A percentile compares a stretch with the other conserved stretches of the same genome.
These are phyloP conservation scores for Garrulus glandarius DNA, from an alignment of 2,797 vertebrate genomes.

Conservation along the genomic window DNA sequence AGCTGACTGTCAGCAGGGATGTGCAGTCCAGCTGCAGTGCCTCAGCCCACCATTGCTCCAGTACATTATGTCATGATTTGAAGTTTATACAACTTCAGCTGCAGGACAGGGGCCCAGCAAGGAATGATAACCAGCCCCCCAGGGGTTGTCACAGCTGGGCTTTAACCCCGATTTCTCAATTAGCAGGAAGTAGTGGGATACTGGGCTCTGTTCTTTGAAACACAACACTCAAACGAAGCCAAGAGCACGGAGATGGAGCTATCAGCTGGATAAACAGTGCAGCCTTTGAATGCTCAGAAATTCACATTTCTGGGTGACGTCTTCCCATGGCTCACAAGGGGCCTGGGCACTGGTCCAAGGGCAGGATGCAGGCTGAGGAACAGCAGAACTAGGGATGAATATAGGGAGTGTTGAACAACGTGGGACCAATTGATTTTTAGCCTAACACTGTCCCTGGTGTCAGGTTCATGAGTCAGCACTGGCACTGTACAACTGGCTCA, in stretches of 20 bases:
- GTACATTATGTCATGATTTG: not conserved
- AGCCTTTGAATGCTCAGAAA: constrained; percentile 44
- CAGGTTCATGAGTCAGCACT: constrained; percentile 56
- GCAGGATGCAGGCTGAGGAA: not conserved
- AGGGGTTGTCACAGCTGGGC: not conserved
- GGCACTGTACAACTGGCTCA: not conserved
- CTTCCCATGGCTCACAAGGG: constrained; percentile 32
- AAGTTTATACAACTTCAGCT: constrained; percentile 53
- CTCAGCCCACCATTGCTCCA: not conserved
- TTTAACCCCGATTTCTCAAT: not conserved
- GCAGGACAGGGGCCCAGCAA: not conserved
- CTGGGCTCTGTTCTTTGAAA: not conserved
- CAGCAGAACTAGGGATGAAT: not conserved
- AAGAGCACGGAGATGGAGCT: not conserved
- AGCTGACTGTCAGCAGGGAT: not conserved
- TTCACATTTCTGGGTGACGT: constrained; percentile 43
- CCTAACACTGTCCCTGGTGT: not conserved
- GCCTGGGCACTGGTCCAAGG: not conserved
- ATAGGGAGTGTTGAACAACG: not conserved
- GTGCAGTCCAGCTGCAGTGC: not conserved
- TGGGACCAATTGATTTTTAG: not conserved
- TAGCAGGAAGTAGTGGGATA: not conserved
- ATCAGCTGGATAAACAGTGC: constrained; percentile 19
- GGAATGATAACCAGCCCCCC: not conserved
- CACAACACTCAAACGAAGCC: not conserved